A percentile compares a stretch with the other conserved stretches of the same genome.
Conservation (phyloP, 2,888 invertebrate genomes). For the Andrena marginata region DNA sequence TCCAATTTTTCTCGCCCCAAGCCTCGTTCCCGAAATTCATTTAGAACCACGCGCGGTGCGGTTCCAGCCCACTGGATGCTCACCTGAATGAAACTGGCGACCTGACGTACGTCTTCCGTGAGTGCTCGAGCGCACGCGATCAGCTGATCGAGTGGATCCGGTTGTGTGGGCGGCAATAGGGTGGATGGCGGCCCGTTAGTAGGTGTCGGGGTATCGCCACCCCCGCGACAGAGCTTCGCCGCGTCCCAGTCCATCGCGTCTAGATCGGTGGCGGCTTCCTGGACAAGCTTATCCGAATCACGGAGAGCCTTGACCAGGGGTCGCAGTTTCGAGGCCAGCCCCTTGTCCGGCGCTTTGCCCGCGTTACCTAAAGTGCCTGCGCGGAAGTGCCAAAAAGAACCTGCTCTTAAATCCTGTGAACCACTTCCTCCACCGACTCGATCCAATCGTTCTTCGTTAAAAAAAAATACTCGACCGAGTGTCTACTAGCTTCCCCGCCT, state of each 20-base stretch:
- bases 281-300: slow-evolving; percentile 92
- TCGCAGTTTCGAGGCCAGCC: slow-evolving; percentile 90
- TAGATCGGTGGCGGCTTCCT: slow-evolving; percentile 91
- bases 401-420: not conserved
- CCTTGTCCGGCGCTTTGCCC: slow-evolving; percentile 92
- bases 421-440: not conserved
- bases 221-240: slow-evolving; percentile 87
- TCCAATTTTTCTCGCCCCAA: not conserved
- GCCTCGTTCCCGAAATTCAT: not conserved
- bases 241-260: slow-evolving; percentile 93
- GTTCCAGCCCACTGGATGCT: slow-evolving; percentile 40
- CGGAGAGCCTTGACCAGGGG: slow-evolving; percentile 92
- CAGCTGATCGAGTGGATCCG: slow-evolving; percentile 95
- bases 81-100: slow-evolving; percentile 94
- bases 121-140: slow-evolving; percentile 94
- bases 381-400: not conserved
- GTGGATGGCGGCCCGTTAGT: slow-evolving; percentile 86
- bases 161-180: slow-evolving; percentile 81
- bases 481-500: not conserved
- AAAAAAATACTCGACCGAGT: not conserved
- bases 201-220: slow-evolving; percentile 83
- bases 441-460: not conserved
- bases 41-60: not conserved
- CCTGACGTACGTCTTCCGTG: slow-evolving; percentile 95
- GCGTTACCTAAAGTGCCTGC: slow-evolving; percentile 92